Conservation (phyloP, 2,888 invertebrate species). For the Clostera curtula region DNA sequence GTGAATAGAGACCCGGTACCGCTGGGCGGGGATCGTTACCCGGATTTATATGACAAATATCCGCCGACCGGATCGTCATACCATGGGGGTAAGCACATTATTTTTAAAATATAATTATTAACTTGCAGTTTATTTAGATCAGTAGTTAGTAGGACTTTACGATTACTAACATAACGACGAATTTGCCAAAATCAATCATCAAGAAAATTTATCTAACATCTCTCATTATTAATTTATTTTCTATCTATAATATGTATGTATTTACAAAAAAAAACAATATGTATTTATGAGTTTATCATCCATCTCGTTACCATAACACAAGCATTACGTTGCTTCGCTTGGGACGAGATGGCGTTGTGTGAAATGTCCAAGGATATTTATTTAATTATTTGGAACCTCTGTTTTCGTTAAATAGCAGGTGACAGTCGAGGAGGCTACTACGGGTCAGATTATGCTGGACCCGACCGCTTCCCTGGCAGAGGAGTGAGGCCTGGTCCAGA, state of each 20-base stretch:
- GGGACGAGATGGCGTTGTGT: no score
- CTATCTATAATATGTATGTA: no score
- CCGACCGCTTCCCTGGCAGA: slow-evolving; percentile 63
- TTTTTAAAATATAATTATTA: slow-evolving; percentile 3
- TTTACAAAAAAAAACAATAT: no score
- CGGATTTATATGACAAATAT: slow-evolving; percentile 72
- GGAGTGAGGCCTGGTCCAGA: slow-evolving; percentile 64
- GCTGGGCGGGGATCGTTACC: slow-evolving; percentile 65
- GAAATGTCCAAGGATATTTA: no score
- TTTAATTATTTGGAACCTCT: slow-evolving; percentile 4
- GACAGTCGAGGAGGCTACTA: slow-evolving; percentile 62
- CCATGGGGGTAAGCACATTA: slow-evolving; percentile 59
- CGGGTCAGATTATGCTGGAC: slow-evolving; percentile 46
- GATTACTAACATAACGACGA: no score
- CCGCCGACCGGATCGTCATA: slow-evolving; percentile 73
- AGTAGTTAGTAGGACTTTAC: no score
- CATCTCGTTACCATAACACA: no score
- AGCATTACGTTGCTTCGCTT: no score
- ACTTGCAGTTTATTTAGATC: neutral
- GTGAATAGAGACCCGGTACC: slow-evolving; percentile 69
- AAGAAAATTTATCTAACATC: no score
- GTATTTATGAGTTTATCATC: no score
- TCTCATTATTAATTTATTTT: no score
- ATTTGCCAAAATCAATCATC: no score
- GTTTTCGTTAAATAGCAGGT: slow-evolving; percentile 30